Evolutionary conservation across 2,888 invertebrate genomes (phyloP).

Genomic region (Eumerus sabulonum): DNA sequence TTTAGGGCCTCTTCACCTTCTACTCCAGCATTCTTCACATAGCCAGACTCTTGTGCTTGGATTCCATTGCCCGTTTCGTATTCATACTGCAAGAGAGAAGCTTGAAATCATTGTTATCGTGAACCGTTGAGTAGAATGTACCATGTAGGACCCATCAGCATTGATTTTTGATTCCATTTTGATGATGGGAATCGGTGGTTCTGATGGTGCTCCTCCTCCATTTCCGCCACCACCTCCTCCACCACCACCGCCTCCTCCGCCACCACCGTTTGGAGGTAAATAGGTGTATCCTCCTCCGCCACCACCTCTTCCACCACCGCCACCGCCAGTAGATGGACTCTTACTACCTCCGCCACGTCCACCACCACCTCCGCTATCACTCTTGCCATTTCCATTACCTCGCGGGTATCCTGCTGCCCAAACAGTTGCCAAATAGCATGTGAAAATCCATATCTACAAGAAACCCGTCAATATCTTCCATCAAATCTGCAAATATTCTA

Average conservation of each 20-base stretch:
- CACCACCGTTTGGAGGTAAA: slow-evolving; percentile 53
- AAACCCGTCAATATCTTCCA: not conserved
- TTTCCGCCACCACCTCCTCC: slow-evolving; percentile 60
- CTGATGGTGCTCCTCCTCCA: slow-evolving; percentile 68
- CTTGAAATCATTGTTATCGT: not conserved
- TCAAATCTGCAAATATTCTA: not conserved
- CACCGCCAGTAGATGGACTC: not conserved
- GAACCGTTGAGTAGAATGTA: slow-evolving; percentile 39
- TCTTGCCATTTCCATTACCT: slow-evolving; percentile 45
- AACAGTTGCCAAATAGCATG: slow-evolving; percentile 34
- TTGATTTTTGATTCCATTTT: slow-evolving; percentile 76
- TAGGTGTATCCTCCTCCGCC: slow-evolving; percentile 27
- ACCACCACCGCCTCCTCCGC: slow-evolving; percentile 69
- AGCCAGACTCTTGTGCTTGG: slow-evolving; percentile 85
- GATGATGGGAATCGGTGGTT: slow-evolving; percentile 75
- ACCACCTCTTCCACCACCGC: slow-evolving; percentile 38
- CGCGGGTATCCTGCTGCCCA: slow-evolving; percentile 57
- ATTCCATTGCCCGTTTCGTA: slow-evolving; percentile 89
- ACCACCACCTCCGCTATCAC: slow-evolving; percentile 22
- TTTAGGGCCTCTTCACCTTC: slow-evolving; percentile 84
- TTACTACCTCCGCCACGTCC: slow-evolving; percentile 41
- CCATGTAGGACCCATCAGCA: slow-evolving; percentile 77
- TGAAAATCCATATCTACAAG: slow-evolving; percentile 46
- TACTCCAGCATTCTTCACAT: slow-evolving; percentile 84
- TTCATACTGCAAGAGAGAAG: slow-evolving; percentile 80